A percentile compares a stretch with the other conserved stretches of the same genome.
Conservation (phyloP, 1,140 invertebrate species). For the Temnothorax curvispinosus region DNA sequence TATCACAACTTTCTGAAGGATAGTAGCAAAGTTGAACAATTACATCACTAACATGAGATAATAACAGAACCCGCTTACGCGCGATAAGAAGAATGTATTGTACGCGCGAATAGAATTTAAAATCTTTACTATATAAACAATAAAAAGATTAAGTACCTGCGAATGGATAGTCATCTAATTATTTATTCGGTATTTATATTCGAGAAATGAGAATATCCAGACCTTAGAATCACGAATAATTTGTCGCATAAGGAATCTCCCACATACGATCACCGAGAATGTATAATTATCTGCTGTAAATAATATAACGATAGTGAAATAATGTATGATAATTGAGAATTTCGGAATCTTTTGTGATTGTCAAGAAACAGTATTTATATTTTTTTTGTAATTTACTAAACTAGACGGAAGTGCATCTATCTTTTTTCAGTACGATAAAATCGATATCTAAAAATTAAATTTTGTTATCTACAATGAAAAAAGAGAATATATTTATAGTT, state of each 20-base stretch:
- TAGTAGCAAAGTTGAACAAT: background rate
- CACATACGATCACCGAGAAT: slow-evolving; percentile 6
- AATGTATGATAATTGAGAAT: slow-evolving; percentile 15
- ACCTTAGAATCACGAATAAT: background rate
- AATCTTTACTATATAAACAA: slow-evolving; percentile 32
- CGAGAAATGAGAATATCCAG: background rate
- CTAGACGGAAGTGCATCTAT: background rate
- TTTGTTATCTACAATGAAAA: background rate
- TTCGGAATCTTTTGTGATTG: background rate
- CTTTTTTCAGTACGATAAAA: background rate
- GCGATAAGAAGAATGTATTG: slow-evolving; percentile 3
- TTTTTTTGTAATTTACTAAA: background rate
- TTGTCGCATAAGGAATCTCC: background rate
- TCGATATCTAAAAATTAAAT: background rate
- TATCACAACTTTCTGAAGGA: background rate
- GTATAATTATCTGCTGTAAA: slow-evolving; percentile 12
- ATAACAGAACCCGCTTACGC: background rate
- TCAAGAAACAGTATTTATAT: slow-evolving; percentile 20
- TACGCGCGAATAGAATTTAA: slow-evolving; percentile 24
- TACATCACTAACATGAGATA: background rate
- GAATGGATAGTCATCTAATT: slow-evolving; percentile 31
- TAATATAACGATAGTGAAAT: background rate
- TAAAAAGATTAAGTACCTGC: slow-evolving; percentile 45
- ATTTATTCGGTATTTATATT: slow-evolving; percentile 56
- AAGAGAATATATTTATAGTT: slow-evolving; percentile 6